These are phyloP conservation scores for Nymphalis c-album DNA, from an alignment of 2,888 invertebrate species.

Conservation along the genomic window DNA sequence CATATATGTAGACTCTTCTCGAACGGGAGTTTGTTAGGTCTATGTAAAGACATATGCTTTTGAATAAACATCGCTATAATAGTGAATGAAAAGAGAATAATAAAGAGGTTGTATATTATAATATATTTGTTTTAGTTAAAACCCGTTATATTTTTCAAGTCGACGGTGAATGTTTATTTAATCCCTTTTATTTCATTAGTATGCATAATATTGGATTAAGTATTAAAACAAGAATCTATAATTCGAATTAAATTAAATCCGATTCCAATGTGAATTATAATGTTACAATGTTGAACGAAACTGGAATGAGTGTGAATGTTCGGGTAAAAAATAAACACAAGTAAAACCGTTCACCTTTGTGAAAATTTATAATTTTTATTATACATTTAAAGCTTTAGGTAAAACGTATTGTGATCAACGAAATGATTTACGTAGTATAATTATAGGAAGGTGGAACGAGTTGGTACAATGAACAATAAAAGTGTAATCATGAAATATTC, in stretches of 20 bases:
- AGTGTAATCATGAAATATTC: slow-evolving; percentile 55
- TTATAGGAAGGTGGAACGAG: slow-evolving; percentile 11
- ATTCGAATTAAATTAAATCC: slow-evolving; percentile 18
- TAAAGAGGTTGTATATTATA: slow-evolving; percentile 35
- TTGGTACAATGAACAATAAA: slow-evolving; percentile 39
- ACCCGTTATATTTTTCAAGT: slow-evolving; percentile 9
- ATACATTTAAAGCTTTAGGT: not conserved
- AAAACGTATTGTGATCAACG: slow-evolving; percentile 5
- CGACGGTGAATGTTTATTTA: not conserved
- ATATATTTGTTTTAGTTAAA: slow-evolving; percentile 29
- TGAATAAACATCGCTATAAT: slow-evolving; percentile 32
- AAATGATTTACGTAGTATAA: slow-evolving; percentile 13
- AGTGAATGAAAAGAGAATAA: slow-evolving; percentile 34
- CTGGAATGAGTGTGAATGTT: slow-evolving; percentile 27
- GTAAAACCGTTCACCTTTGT: slow-evolving; percentile 13
- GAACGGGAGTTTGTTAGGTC: slow-evolving; percentile 43
- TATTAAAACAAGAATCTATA: not conserved
- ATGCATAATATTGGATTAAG: slow-evolving; percentile 6
- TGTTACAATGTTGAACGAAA: slow-evolving; percentile 16
- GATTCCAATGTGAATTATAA: slow-evolving; percentile 17
- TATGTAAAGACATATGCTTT: slow-evolving; percentile 39
- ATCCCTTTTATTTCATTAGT: not conserved
- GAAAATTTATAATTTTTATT: slow-evolving; percentile 23
- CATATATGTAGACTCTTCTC: slow-evolving; percentile 51
- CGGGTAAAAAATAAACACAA: slow-evolving; percentile 17